A percentile compares a stretch with the other conserved stretches of the same genome.
These are phyloP conservation scores for Archivesica marissinica DNA, from an alignment of 1,140 invertebrate species.

Conservation along the genomic window DNA sequence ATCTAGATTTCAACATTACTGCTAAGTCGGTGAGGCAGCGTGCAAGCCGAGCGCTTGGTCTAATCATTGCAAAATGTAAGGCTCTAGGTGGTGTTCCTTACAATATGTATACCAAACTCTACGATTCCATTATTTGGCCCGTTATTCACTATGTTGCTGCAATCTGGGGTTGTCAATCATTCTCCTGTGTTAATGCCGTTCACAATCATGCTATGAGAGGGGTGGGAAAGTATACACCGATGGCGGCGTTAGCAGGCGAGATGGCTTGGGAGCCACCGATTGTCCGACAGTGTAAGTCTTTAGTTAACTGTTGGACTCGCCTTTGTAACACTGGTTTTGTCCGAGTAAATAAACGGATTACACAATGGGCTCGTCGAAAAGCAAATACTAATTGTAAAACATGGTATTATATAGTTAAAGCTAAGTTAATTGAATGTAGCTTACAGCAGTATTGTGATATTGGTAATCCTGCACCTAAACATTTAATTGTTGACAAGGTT, in stretches of 20 bases:
- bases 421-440: not conserved
- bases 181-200: not conserved
- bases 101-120: not conserved
- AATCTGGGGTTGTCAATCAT: not conserved
- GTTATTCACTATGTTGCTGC: not conserved
- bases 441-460: not conserved
- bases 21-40: not conserved
- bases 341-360: constrained; percentile 6
- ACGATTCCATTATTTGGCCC: not conserved
- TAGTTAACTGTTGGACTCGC: not conserved
- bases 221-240: not conserved
- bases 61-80: not conserved
- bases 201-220: not conserved
- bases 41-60: not conserved
- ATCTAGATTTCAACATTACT: constrained; percentile 22
- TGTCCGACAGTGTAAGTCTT: not conserved
- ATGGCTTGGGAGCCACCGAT: not conserved
- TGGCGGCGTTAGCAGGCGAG: not conserved
- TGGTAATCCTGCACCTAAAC: too few relatives aligned
- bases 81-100: not conserved
- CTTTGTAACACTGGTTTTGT: not conserved
- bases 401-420: not conserved
- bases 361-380: not conserved
- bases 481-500: not conserved
- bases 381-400: not conserved